These are phyloP conservation scores for Dinoponera quadriceps DNA, from an alignment of 1,140 invertebrate species.

Conservation along the genomic window DNA sequence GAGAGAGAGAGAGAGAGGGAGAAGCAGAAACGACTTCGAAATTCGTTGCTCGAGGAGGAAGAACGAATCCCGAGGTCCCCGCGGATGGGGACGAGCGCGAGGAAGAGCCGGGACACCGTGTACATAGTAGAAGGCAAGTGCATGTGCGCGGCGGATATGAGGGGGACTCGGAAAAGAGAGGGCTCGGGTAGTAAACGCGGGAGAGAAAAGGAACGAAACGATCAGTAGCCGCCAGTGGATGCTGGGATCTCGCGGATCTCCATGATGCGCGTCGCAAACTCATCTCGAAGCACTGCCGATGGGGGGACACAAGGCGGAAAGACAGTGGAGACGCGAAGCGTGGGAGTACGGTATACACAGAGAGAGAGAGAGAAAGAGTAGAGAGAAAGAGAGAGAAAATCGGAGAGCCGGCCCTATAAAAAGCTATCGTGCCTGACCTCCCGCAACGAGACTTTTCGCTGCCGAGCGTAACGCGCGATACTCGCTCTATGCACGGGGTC, in stretches of 20 bases:
- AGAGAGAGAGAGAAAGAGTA: slow-evolving; percentile 27
- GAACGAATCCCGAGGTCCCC: not conserved
- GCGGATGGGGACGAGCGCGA: not conserved
- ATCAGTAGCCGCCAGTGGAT: slow-evolving; percentile 15
- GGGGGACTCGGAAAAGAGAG: slow-evolving; percentile 24
- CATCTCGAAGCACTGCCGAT: slow-evolving; percentile 42
- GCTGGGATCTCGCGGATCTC: slow-evolving; percentile 24
- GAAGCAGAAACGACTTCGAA: no score
- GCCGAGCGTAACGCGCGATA: slow-evolving; percentile 74
- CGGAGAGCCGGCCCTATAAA: slow-evolving; percentile 79
- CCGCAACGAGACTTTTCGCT: slow-evolving; percentile 78
- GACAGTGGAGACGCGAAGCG: slow-evolving; percentile 14
- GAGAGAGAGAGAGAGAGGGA: no score
- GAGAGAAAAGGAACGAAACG: slow-evolving; percentile 21
- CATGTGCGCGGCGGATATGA: slow-evolving; percentile 4
- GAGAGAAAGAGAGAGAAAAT: slow-evolving; percentile 34
- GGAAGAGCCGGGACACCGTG: not conserved
- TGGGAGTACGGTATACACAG: slow-evolving; percentile 45
- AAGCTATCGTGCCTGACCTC: slow-evolving; percentile 83
- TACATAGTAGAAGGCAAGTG: slow-evolving; percentile 22
- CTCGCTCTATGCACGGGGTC: slow-evolving; percentile 53
- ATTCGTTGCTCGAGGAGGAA: not conserved
- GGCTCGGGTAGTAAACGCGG: slow-evolving; percentile 34
- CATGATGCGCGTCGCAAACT: slow-evolving; percentile 50
- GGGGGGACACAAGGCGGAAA: slow-evolving; percentile 18